Base-by-base conservation (phyloP, 2,888 invertebrate species). In the Byasa hedistus region DNA sequence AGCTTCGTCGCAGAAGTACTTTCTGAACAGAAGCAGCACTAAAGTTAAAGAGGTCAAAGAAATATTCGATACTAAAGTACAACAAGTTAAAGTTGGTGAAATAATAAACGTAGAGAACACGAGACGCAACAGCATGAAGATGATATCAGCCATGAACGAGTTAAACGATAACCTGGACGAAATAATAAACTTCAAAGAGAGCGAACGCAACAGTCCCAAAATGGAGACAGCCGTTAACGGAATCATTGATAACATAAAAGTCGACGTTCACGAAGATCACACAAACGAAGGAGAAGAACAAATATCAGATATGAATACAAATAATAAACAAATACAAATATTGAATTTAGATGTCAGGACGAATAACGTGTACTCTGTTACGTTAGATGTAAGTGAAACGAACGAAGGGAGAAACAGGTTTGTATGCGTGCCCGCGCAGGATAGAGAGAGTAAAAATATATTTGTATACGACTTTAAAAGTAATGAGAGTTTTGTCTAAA, bases 251-350 rank as follows among this genome's bases (percentile, higher is more conserved):
- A 63, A 66, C 32, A 71, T 83, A 24, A 72, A 79, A 69, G 82
- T 79, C 2, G 84, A 86, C 65, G 75, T 86, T 65, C 83, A 86
- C 64, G 78, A 84, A 69, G 71, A 79, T 68, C 72, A 75, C 60
- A 65, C 72, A 21, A 65, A 70, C 15, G 77, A 82, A 59, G 79
- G 81, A 68, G 66, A 72, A 68, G 73, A 73, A 55, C 74, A 77
- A 65, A 69, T 70, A 71, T 70, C 64, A 36, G 77, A 77, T 52
- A 56, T 48, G 55, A 79, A 80, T 76, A 81, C 89, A 80, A 89
- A 89, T 84, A 90, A 89, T 88, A 91, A 89, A 80, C 89, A 90
- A 73, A 86, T 91, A 85, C 91, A 91, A 84, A 91, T 91, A 88
- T 83, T 91, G 72, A 91, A 91, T 75, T 75, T 91, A 89, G 91